These are phyloP conservation scores for Corella eumyota DNA, from an alignment of 23 tunicate genomes.

Conservation along the genomic window DNA sequence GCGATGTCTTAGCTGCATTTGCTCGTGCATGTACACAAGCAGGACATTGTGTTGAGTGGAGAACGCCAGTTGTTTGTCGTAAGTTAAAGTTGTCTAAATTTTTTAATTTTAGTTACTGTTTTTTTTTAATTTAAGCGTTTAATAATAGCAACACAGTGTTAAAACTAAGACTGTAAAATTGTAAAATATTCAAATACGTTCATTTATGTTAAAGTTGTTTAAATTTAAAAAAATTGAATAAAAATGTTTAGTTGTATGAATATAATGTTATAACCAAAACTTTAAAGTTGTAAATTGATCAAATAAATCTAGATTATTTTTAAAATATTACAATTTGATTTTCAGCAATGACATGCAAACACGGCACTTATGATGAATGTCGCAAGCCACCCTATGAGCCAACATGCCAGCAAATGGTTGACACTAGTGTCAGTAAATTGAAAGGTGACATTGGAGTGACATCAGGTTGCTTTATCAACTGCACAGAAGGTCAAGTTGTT, in stretches of 20 bases:
- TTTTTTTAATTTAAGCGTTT: too few species aligned
- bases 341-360: slow-evolving; percentile 22
- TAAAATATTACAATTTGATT: too few species aligned
- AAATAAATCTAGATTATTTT: too few species aligned
- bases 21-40: slow-evolving; percentile 53
- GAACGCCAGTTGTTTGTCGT: slow-evolving; percentile 15
- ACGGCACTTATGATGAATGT: slow-evolving; percentile 38
- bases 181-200: too few species aligned
- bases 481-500: slow-evolving; percentile 26
- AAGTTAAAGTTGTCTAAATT: background rate
- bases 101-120: too few species aligned
- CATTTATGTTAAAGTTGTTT: too few species aligned
- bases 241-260: too few species aligned
- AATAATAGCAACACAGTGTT: too few species aligned
- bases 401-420: slow-evolving; percentile 7
- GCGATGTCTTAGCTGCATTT: slow-evolving; percentile 40
- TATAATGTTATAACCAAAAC: too few species aligned
- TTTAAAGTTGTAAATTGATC: too few species aligned
- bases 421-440: background rate
- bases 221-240: too few species aligned
- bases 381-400: slow-evolving; percentile 29
- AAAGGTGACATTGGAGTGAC: background rate
- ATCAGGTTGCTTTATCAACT: slow-evolving; percentile 49
- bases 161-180: too few species aligned
- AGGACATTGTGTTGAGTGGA: slow-evolving; percentile 49